A percentile compares a stretch with the other conserved stretches of the same genome.
Conservation (phyloP, 2,797 vertebrate species). For the Lithobates pipiens region DNA sequence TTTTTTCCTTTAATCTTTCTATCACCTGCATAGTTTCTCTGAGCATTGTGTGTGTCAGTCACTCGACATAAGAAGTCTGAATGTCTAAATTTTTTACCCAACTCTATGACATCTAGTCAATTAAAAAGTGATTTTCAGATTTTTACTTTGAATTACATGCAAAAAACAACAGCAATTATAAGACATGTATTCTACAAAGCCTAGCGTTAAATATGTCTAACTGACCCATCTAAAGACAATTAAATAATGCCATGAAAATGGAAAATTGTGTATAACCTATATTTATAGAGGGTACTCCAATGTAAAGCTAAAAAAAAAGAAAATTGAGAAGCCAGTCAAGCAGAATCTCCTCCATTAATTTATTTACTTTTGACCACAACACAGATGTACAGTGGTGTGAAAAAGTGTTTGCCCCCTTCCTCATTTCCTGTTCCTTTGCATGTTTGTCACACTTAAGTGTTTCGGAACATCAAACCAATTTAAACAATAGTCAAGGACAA, state of each 20-base stretch:
- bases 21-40: constrained; percentile 28
- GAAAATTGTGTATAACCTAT: too few species aligned
- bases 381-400: too few species aligned
- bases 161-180: constrained; percentile 13
- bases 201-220: neutral
- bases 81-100: constrained; percentile 17
- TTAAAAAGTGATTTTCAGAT: too few species aligned
- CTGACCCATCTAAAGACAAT: neutral
- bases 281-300: neutral
- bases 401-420: too few species aligned
- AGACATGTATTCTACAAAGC: neutral
- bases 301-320: neutral
- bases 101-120: neutral
- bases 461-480: too few species aligned
- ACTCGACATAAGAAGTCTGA: constrained; percentile 2
- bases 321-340: too few species aligned
- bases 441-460: too few species aligned
- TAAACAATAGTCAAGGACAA: too few species aligned
- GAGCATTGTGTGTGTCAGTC: constrained; percentile 44
- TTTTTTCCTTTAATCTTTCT: constrained; percentile 52
- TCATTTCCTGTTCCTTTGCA: too few species aligned
- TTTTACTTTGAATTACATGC: neutral
- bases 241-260: neutral
- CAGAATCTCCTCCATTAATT: too few species aligned
- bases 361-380: too few species aligned